phyloP scores from a whole-genome alignment of 2,797 vertebrate species.

The Mus minutoides region DNA sequence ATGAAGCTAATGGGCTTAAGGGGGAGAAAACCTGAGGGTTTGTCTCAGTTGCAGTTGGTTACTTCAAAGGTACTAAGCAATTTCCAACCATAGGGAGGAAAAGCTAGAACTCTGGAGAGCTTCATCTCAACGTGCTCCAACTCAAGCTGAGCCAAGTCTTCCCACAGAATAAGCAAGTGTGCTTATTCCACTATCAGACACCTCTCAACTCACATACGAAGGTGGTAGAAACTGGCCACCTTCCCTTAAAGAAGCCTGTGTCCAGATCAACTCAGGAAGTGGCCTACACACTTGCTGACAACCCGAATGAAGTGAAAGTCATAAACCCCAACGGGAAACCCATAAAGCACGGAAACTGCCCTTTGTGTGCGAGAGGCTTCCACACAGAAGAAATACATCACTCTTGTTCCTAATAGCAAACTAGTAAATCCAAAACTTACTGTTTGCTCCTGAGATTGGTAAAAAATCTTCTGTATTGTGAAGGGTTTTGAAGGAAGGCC shows the following conservation, averaged over 20 bases:
- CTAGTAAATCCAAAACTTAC: not conserved
- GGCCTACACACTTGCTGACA: not conserved
- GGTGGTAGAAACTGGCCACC: not conserved
- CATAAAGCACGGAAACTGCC: not conserved
- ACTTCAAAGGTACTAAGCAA: not conserved
- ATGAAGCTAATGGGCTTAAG: not conserved
- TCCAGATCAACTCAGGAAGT: not conserved
- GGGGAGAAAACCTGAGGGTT: not conserved
- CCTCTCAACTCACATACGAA: not conserved
- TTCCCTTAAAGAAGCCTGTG: not conserved
- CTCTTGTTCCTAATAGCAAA: not conserved
- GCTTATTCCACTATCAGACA: not conserved
- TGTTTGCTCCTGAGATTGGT: not conserved
- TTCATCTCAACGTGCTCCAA: not conserved
- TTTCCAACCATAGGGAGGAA: not conserved
- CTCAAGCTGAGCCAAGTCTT: not conserved
- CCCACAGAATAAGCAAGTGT: not conserved
- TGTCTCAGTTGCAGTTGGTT: not conserved
- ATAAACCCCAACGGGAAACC: not conserved
- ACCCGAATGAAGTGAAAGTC: not conserved
- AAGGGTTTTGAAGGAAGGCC: not conserved
- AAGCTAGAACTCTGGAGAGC: not conserved
- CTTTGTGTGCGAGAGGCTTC: slow-evolving; percentile 8
- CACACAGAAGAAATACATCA: not conserved
- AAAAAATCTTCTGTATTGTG: not conserved